Evolutionary conservation across 2,888 invertebrate species (phyloP).

Genomic region (Parascotia fuliginaria): DNA sequence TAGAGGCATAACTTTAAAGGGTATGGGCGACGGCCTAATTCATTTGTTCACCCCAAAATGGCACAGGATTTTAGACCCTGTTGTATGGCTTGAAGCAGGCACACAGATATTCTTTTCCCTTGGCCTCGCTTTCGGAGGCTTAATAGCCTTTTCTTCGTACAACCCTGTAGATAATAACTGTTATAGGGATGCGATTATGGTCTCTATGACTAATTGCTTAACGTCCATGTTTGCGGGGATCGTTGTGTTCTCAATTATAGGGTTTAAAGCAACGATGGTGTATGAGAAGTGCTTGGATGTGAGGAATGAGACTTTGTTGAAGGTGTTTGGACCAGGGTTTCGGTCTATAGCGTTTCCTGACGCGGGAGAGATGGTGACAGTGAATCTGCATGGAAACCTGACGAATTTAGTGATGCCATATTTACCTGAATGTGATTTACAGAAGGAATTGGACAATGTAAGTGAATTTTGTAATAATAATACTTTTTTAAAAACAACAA

Average conservation of each 20-base stretch:
- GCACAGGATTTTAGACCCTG: conserved; percentile 95
- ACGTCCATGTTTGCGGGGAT: conserved; percentile 99
- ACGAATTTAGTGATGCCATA: conserved; percentile 87
- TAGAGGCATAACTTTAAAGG: conserved; percentile 95
- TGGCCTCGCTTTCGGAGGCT: conserved; percentile 97
- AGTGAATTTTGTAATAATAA: conserved; percentile 62
- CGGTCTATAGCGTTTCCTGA: conserved; percentile 71
- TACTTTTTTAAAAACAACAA: too few species aligned
- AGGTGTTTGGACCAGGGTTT: conserved; percentile 83
- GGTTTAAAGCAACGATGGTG: conserved; percentile 95
- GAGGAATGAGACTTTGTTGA: conserved; percentile 86
- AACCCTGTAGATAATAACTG: conserved; percentile 99
- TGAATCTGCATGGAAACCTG: conserved; percentile 83
- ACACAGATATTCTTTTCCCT: conserved; percentile 99
- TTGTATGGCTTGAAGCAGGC: conserved; percentile 98
- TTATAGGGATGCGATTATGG: conserved; percentile 96
- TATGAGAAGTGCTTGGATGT: conserved; percentile 90
- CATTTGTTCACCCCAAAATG: conserved; percentile 97
- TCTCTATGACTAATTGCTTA: conserved; percentile 96
- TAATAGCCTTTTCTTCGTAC: conserved; percentile 98
- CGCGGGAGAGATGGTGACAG: conserved; percentile 83
- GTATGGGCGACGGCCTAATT: conserved; percentile 93
- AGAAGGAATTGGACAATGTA: conserved; percentile 95
- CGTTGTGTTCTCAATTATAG: conserved; percentile 98
- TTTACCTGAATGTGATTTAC: conserved; percentile 91